Percentiles rank a stretch among this genome's conserved stretches.
These are phyloP conservation scores for Lamellibrachia columna DNA, from an alignment of 2,888 invertebrate genomes.

Conservation along the genomic window DNA sequence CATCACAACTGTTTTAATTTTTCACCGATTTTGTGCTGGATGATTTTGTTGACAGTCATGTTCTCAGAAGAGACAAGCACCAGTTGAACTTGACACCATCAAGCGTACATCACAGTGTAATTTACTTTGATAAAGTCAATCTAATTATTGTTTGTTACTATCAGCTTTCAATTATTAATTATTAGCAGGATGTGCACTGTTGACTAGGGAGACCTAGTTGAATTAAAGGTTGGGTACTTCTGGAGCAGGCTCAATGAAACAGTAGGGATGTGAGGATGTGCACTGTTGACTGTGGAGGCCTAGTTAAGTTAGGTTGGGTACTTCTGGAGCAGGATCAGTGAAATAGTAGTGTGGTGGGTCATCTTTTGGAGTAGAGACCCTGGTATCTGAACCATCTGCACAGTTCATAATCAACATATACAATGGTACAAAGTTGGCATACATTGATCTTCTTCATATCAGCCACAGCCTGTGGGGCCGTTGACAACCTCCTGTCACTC, in stretches of 20 bases:
- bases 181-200: background rate
- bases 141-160: background rate
- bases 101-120: background rate
- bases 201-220: background rate
- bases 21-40: background rate
- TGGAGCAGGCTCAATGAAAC: no score
- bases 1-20: background rate
- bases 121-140: background rate
- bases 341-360: no score
- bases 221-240: background rate
- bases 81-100: background rate
- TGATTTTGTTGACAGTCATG: background rate
- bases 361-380: no score
- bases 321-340: no score
- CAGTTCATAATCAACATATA: no score
- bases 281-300: no score
- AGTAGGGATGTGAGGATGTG: no score
- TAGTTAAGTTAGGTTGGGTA: background rate
- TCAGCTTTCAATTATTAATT: conserved; percentile 6
- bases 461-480: no score
- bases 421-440: no score
- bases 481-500: no score
- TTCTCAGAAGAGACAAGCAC: background rate
- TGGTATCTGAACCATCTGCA: no score
- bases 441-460: no score